phyloP scores from a whole-genome alignment of 2,113 vertebrate species.

The Alligator sinensis region DNA sequence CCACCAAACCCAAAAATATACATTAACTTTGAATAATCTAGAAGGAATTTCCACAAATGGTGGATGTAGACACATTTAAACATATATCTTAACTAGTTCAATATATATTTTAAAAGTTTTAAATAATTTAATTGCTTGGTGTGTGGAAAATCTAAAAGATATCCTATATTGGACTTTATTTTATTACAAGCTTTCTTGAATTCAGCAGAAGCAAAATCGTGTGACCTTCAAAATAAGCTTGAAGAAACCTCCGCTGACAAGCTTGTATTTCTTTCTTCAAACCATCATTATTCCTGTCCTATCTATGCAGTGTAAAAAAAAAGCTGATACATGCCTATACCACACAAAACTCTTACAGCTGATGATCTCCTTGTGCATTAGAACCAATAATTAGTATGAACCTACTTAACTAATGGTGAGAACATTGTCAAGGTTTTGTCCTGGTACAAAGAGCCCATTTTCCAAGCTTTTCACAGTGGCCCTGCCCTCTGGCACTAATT shows the following conservation, averaged over 20 bases:
- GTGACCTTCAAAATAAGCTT: background rate
- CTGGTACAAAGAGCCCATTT: background rate
- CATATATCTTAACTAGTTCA: conserved; percentile 2
- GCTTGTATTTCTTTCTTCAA: background rate
- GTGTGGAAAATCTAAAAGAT: background rate
- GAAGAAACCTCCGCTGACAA: background rate
- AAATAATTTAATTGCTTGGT: background rate
- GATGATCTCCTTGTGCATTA: background rate
- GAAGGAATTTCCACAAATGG: background rate
- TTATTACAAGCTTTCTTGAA: background rate
- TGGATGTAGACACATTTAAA: conserved; percentile 12
- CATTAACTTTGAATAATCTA: conserved; percentile 21
- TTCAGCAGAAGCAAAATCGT: background rate
- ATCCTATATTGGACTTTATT: background rate
- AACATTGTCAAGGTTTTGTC: no score
- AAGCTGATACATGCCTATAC: no score
- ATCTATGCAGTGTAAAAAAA: no score
- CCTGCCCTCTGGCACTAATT: no score
- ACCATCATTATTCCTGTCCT: background rate
- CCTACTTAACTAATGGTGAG: no score
- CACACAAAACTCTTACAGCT: background rate
- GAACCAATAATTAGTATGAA: background rate
- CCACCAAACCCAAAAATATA: conserved; percentile 31
- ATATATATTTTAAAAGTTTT: background rate
- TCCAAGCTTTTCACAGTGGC: background rate